Evolutionary conservation across 2,113 vertebrate genomes (phyloP).

Genomic region (Bubo scandiacus): DNA sequence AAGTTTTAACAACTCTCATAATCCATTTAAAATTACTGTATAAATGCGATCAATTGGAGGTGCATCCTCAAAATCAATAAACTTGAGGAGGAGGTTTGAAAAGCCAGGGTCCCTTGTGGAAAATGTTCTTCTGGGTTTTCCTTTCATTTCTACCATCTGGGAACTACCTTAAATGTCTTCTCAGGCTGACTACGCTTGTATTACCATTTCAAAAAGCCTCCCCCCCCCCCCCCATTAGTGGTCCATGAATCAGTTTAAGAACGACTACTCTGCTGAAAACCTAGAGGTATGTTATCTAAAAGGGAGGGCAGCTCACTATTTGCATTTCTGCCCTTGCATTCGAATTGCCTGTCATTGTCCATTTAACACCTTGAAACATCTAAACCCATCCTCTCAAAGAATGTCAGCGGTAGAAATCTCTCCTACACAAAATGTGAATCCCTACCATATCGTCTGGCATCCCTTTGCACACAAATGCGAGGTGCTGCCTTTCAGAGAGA

Average conservation of each 20-base stretch:
- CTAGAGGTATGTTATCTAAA: background rate
- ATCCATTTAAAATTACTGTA: background rate
- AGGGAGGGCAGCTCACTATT: background rate
- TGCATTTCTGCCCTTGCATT: background rate
- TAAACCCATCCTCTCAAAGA: background rate
- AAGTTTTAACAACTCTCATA: background rate
- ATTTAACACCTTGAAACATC: background rate
- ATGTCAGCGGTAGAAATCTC: background rate
- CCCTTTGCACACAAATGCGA: background rate
- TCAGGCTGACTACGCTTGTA: background rate
- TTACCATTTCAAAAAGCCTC: slow-evolving; percentile 35
- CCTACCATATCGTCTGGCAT: slow-evolving; percentile 21
- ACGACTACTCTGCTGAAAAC: background rate
- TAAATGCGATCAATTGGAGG: background rate
- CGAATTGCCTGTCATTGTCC: background rate
- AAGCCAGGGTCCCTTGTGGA: background rate
- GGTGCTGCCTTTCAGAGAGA: slow-evolving; percentile 47
- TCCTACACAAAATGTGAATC: background rate
- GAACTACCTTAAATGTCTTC: background rate
- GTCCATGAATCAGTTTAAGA: background rate
- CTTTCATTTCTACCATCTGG: background rate
- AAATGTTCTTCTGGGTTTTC: background rate
- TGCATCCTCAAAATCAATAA: background rate
- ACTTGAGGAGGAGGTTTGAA: background rate
- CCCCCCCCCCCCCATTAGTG: background rate